Base-by-base conservation (phyloP, 2,888 invertebrate genomes). In the Pyrochroa serraticornis region DNA sequence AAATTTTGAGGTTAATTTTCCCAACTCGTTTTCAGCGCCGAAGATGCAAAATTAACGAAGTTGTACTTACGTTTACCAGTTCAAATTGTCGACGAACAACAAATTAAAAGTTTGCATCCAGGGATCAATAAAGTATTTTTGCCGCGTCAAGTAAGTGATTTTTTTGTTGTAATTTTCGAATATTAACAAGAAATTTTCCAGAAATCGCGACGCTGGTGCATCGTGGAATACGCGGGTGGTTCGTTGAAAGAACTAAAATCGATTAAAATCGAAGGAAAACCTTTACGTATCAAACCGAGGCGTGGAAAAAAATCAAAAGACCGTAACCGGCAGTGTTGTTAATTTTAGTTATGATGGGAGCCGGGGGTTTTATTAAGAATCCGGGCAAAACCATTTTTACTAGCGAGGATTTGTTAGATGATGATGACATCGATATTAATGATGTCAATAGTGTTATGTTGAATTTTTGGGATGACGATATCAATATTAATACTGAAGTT, bases 31-130 rank as follows among this genome's bases (percentile, higher is more conserved):
- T 63, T n/a, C 42, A 68, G 70, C 60, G 55, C 64, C 60, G 60
- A 62, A 37, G 51, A 54, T 60, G 61, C 62, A 42, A 60, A 64
- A 6, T 55, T 63, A 35, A 39, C 66, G 50, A 72, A 67, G 59
- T 62, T 76, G 36, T 74, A 75, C 55, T 51, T 77, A 49, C 69
- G 75, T 55, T 67, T 77, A 46, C 77, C 77, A 6, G 59, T 71
- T 12, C 73, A 68, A 63, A 75, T 75, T 34, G 59, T 60, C 35
- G 73, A 75, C 59, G 69, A 73, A 52, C 56, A 69, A 39, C 70
- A 75, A 58, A 67, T 76, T 33, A 70, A 66, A 56, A 66, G 71
- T 37, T 62, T 77, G 48, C 75, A 77, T 68, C 72, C 73, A n/a
- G 69, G 69, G 44, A 77, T 77, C 51, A 33, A 62, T n/a, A 43